Conservation (phyloP, 2,113 vertebrate genomes). For the Origma solitaria region DNA sequence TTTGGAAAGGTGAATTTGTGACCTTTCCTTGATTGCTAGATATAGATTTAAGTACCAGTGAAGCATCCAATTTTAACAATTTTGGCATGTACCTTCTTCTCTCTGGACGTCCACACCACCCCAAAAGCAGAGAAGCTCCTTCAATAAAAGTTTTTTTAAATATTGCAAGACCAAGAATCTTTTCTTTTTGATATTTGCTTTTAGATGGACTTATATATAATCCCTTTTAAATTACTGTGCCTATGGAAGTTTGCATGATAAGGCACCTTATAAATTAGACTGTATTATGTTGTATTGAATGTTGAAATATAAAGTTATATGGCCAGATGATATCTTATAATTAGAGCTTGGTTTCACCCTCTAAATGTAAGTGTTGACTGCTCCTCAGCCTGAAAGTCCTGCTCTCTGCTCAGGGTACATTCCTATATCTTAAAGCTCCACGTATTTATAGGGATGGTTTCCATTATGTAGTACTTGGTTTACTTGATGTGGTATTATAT, state of each 20-base stretch:
- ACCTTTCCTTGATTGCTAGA: not conserved
- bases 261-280: slow-evolving; percentile 40
- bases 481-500: not conserved
- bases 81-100: not conserved
- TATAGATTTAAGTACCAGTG: not conserved
- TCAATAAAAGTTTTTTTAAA: not conserved
- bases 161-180: not conserved
- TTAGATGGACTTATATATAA: slow-evolving; percentile 39
- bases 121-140: not conserved
- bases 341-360: slow-evolving; percentile 25
- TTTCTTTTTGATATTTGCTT: slow-evolving; percentile 38
- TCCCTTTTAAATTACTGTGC: slow-evolving; percentile 59
- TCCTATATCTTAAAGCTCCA: not conserved
- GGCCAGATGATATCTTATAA: not conserved
- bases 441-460: not conserved
- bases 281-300: slow-evolving; percentile 21
- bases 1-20: not conserved
- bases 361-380: not conserved
- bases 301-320: not conserved
- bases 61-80: not conserved
- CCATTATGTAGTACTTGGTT: not conserved
- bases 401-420: not conserved
- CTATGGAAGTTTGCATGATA: slow-evolving; percentile 48
- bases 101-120: not conserved
- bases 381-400: not conserved